Evolutionary conservation across 1,140 invertebrate genomes (phyloP), one percentile per base, ranked within the genome.

Genomic region (Drosophila bocki): DNA sequence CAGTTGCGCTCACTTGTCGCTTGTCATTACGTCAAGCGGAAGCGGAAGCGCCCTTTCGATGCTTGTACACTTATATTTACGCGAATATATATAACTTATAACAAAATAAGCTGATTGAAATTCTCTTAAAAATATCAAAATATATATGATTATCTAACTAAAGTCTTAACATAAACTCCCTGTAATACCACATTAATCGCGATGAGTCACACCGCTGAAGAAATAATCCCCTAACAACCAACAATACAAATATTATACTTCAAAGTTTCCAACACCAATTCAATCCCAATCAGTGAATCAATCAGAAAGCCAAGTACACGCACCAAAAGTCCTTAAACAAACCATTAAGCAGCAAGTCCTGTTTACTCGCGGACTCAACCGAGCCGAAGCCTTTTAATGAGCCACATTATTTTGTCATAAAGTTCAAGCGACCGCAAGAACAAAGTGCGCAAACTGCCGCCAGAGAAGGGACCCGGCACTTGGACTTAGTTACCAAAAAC

Each of bases 361-460:
- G 67, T 72, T 72, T 60, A 72, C 67, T 35, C 26, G 19, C 48
- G 54, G 37, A 50, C 56, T 50, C 37, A 37, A 1, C 67, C 53
- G 48, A 15, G 35, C 33, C 53, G 48, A 71, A 62, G 57, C 59
- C 61, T 41, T 82, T 79, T 71, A 82, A 78, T 71, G 69, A 56
- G 71, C 56, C 79, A 41, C 79, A 65, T 77, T 56, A 81, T 69
- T 86, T 78, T 58, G 67, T 62, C 69, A 48, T 78, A 74, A 85
- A 85, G 82, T 67, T 85, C 57, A 85, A 80, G 82, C 72, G 78
- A 81, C 82, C 82, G 74, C 82, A 86, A 75, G 59, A 78, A 86
- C 64, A 59, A 75, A 86, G 62, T 78, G 78, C 61, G 69, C 74
- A 69, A 70, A 53, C 56, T 69, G 60, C 41, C 61, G 39, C 48